A percentile compares a stretch with the other conserved stretches of the same genome.
phyloP scores from a whole-genome alignment of 2,888 invertebrate genomes.

The Coremacera marginata region DNA sequence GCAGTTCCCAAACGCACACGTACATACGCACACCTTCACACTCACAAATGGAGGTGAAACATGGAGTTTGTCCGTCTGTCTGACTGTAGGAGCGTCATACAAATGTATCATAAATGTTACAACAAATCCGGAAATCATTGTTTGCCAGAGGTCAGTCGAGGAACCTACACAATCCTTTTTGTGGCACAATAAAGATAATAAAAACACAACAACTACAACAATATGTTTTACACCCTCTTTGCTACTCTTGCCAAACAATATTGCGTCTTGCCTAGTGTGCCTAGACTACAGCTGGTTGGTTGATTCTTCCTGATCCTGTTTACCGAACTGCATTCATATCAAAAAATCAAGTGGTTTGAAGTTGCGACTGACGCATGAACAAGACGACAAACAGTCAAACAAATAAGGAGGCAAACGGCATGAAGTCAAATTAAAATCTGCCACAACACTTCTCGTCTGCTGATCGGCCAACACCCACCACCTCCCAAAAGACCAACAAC shows the following conservation, averaged over 20 bases:
- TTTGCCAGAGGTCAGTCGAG: slow-evolving; percentile 30
- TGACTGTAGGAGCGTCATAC: not conserved
- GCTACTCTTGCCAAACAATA: not conserved
- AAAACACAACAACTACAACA: slow-evolving; percentile 12
- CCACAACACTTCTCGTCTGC: slow-evolving; percentile 15
- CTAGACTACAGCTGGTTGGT: too few species aligned
- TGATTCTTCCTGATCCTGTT: not conserved
- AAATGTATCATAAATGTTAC: slow-evolving; percentile 3
- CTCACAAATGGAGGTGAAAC: slow-evolving; percentile 3
- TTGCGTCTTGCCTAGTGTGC: not conserved
- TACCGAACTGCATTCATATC: not conserved
- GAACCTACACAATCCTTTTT: not conserved
- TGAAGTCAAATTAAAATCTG: slow-evolving; percentile 44
- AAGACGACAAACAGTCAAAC: not conserved
- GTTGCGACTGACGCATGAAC: not conserved
- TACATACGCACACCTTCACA: slow-evolving; percentile 31
- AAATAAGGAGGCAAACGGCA: slow-evolving; percentile 29
- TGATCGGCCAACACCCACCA: not conserved
- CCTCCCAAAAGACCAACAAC: not conserved
- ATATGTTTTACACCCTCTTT: not conserved
- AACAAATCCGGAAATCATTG: slow-evolving; percentile 15
- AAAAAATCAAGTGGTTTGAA: too few species aligned
- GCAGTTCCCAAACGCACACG: slow-evolving; percentile 19
- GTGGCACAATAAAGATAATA: not conserved
- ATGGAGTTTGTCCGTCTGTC: not conserved